Evolutionary conservation across 2,888 invertebrate genomes (phyloP), one percentile per base, ranked within the genome.

Genomic region (Watsonalla binaria): DNA sequence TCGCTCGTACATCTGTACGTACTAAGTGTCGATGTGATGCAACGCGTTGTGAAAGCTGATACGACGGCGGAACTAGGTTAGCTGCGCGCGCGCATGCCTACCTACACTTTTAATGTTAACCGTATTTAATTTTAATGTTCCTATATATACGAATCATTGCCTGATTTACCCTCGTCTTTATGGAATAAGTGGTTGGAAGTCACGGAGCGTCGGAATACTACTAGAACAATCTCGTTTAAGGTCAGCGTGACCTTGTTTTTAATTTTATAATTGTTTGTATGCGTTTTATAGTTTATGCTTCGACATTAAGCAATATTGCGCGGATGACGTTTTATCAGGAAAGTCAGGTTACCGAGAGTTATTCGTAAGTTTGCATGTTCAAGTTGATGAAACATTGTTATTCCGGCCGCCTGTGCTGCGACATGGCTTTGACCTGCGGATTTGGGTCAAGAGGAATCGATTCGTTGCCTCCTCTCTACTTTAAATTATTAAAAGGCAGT

Each of bases 371-470:
- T 13, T 46, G 14, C n/a, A 34, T 14, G 11, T 33, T 24, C 13
- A 34, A 35, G 35, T 35, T 37, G 37, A 37, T 15, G 14, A 49
- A 59, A 54, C 58, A 70, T 71, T 70, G 63, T 68, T 68, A 83
- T 84, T 78, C 80, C 60, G 73, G 63, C 57, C 66, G 68, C 56
- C 68, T 67, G 59, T 63, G 67, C 68, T 62, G 73, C 67, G 76
- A 78, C 83, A 77, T 76, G 87, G 81, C 86, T 86, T 89, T 86
- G 86, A 87, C 87, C 87, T 63, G 61, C 64, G 67, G 70, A 86
- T 82, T 82, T 83, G 66, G 86, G 87, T 87, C 87, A 88, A 86
- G 86, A 80, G 79, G 82, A 81, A 86, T 86, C 86, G 85, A 88
- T 88, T 74, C 73, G 76, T 71, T 33, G 15, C 39, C 49, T 11